These are phyloP conservation scores for Echinarachnius parma DNA, from an alignment of 53 echinoderm and acorn worm species.

Conservation along the genomic window DNA sequence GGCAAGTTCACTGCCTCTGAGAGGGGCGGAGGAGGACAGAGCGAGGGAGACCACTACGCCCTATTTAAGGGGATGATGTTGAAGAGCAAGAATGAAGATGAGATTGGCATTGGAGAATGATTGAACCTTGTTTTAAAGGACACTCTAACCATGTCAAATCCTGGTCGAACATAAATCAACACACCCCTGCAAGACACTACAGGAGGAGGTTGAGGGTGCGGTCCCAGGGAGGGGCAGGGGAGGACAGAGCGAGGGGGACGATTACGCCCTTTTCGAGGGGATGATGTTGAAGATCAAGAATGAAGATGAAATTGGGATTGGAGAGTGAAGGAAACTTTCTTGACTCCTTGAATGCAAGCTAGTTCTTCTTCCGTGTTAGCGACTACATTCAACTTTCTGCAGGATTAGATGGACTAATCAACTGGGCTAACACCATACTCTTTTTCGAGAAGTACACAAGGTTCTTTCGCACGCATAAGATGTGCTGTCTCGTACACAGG, in stretches of 20 bases:
- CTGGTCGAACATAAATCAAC: slow-evolving; percentile 45
- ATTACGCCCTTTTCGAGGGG: slow-evolving; percentile 66
- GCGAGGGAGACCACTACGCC: not conserved
- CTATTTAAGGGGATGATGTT: not conserved
- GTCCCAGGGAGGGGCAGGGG: no score
- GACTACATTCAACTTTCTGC: no score
- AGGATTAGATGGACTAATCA: no score
- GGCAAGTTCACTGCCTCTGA: no score
- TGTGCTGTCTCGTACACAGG: no score
- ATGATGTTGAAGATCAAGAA: slow-evolving; percentile 59
- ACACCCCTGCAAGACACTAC: slow-evolving; percentile 20
- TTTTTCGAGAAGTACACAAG: no score
- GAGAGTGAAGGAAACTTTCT: no score
- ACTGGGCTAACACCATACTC: no score
- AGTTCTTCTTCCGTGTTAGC: no score
- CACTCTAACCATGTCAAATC: slow-evolving; percentile 71
- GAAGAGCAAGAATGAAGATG: slow-evolving; percentile 2
- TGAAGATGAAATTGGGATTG: slow-evolving; percentile 48
- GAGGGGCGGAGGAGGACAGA: not conserved
- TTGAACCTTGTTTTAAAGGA: slow-evolving; percentile 40
- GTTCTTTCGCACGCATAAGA: no score
- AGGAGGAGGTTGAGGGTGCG: no score
- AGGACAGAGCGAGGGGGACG: slow-evolving; percentile 46
- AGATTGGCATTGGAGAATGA: slow-evolving; percentile 41
- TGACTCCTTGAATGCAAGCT: no score